These are phyloP conservation scores for Catostomus latipinnis DNA, from an alignment of 2,797 vertebrate genomes.

Conservation along the genomic window DNA sequence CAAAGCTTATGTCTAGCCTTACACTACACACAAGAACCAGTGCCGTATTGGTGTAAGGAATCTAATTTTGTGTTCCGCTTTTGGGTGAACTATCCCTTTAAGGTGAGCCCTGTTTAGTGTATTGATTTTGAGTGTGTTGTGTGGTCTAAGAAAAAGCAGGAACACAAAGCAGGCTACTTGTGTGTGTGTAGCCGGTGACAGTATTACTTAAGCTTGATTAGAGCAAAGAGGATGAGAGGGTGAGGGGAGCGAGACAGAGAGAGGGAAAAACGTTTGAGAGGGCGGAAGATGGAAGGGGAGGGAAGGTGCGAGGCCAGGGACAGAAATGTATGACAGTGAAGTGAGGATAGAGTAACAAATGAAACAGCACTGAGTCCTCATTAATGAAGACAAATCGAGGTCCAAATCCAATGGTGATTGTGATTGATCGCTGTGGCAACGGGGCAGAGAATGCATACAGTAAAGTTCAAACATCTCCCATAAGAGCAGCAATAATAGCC, in stretches of 20 bases:
- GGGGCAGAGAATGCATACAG: constrained; percentile 58
- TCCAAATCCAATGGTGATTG: constrained; percentile 58
- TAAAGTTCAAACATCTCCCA: constrained; percentile 60
- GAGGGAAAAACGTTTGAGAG: constrained; percentile 12
- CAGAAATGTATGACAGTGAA: constrained; percentile 46
- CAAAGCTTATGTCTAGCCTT: too few relatives aligned
- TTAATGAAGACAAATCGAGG: constrained; percentile 75
- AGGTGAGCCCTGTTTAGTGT: constrained; percentile 3
- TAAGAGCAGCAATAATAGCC: constrained; percentile 55
- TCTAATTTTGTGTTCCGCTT: too few relatives aligned
- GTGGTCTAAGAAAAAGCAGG: constrained; percentile 14
- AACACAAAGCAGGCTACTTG: constrained; percentile 4
- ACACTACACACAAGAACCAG: too few relatives aligned
- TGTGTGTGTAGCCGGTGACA: constrained; percentile 38
- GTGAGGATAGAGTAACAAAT: constrained; percentile 49
- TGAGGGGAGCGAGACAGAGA: neutral
- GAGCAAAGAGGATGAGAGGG: constrained; percentile 48
- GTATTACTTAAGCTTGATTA: constrained; percentile 48
- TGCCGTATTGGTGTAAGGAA: too few relatives aligned
- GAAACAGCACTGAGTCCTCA: constrained; percentile 50
- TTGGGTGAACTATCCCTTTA: too few relatives aligned
- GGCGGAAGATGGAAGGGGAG: constrained; percentile 8
- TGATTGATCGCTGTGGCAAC: constrained; percentile 65
- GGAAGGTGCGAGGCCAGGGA: constrained; percentile 29
- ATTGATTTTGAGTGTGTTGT: constrained; percentile 40